Base-by-base conservation (phyloP, 2,113 vertebrate genomes). In the Bubo bubo region DNA sequence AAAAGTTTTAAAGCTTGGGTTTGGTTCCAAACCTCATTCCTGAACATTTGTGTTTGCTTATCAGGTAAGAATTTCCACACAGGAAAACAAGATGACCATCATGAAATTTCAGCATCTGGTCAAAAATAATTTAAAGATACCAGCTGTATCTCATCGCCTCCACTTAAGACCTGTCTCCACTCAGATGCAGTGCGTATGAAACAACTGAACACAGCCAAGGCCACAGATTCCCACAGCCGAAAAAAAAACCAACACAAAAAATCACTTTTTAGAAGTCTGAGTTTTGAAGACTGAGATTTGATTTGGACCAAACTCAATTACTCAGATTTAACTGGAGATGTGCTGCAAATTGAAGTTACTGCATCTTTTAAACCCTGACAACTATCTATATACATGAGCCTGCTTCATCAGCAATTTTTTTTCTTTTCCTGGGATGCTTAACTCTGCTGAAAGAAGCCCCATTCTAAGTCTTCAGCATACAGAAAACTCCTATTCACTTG, bases 391-490 rank as follows among this genome's bases (percentile, higher is more conserved):
- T 43, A 53, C 58, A 53, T 2, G 23, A 93, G 55, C n/a, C 27
- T 94, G 62, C 91, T 71, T 80, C 28, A 73, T 75, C 93, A 95
- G 66, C 84, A 82, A n/a, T 76, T 93, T 76, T 81, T 52, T 63
- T 90, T 56, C 73, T 91, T 82, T 88, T 86, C 50, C 81, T 43
- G 32, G 58, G 74, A 82, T 50, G 52, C 55, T 86, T 80, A 58
- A 90, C 58, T 74, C 59, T 41, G 45, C 84, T 50, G 41, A 90
- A 95, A 91, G 50, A 72, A 67, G 27, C 17, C 37, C 39, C 27
- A 22, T 93, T 94, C 39, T 62, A 67, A 81, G 27, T 43, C 35
- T 37, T 83, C 37, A 60, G 22, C 26, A 64, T 4, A 63, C 0
- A 86, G 56, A 79, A 93, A 88, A 74, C 17, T 89, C 76, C 6